These are phyloP conservation scores for Callaeas wilsoni DNA, from an alignment of 2,113 vertebrate genomes.

Conservation along the genomic window DNA sequence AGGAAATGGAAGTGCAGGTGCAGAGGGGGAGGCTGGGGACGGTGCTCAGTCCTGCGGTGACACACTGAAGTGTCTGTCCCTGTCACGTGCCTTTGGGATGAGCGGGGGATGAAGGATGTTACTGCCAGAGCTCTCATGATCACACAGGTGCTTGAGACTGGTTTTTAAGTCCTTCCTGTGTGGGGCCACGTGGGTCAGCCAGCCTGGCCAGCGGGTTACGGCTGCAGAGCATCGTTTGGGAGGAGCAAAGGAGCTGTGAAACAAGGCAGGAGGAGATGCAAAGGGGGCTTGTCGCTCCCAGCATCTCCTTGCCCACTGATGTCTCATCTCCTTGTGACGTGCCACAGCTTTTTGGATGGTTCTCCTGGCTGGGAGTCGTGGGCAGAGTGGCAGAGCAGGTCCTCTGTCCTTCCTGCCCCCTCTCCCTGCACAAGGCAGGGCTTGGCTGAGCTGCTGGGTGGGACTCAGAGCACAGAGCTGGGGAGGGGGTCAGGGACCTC, in stretches of 20 bases:
- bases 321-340: neutral
- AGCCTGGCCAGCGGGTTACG: neutral
- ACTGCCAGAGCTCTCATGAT: neutral
- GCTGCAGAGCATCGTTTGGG: neutral
- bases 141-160: neutral
- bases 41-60: rapidly evolving
- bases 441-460: neutral
- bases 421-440: neutral
- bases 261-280: neutral
- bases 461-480: neutral
- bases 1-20: neutral
- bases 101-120: neutral
- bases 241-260: neutral
- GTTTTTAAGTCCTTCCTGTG: neutral
- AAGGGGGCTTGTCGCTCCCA: neutral
- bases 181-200: neutral
- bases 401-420: neutral
- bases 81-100: neutral
- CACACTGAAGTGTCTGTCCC: neutral
- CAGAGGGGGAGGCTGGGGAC: neutral
- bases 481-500: neutral
- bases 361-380: neutral
- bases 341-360: neutral
- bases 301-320: neutral
- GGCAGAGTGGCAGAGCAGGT: neutral